These are phyloP conservation scores for Scaptomyza reducta DNA, from an alignment of 2,888 invertebrate species.

Conservation along the genomic window DNA sequence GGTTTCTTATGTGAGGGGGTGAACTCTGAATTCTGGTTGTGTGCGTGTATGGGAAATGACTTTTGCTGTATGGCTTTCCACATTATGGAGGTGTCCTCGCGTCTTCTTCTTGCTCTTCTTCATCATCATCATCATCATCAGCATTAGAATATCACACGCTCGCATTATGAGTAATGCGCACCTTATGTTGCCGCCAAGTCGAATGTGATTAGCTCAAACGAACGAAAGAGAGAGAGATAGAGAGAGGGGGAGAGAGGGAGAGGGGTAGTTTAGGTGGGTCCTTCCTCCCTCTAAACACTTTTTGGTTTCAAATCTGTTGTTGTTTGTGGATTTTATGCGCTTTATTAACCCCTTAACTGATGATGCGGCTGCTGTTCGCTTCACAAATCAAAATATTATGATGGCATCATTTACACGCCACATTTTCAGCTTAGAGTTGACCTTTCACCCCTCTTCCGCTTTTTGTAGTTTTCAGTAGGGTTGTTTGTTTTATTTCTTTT, in stretches of 20 bases:
- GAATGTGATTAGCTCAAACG: constrained; percentile 60
- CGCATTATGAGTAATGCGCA: constrained; percentile 80
- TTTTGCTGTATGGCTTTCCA: constrained; percentile 1
- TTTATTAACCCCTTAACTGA: constrained; percentile 80
- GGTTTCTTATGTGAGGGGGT: neutral
- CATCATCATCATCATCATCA: constrained; percentile 4
- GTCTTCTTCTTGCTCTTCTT: neutral
- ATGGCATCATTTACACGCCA: constrained; percentile 82
- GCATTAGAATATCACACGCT: constrained; percentile 62
- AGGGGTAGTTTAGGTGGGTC: constrained; percentile 1
- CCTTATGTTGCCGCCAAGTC: constrained; percentile 80
- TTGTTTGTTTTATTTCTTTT: constrained; percentile 7
- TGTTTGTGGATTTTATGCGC: constrained; percentile 60
- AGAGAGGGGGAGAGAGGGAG: neutral
- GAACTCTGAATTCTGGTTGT: neutral
- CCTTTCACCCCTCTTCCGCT: constrained; percentile 25
- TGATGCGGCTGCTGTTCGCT: constrained; percentile 49
- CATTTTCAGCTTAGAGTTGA: constrained; percentile 75
- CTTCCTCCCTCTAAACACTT: neutral
- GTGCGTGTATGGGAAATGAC: constrained; percentile 1
- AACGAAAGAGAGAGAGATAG: neutral
- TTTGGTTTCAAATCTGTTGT: constrained; percentile 43
- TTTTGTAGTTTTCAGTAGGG: constrained; percentile 25
- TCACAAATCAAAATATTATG: constrained; percentile 81
- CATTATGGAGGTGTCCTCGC: constrained; percentile 29